Evolutionary conservation across 2,888 invertebrate genomes (phyloP).

Genomic region (Neoscelio sp.): DNA sequence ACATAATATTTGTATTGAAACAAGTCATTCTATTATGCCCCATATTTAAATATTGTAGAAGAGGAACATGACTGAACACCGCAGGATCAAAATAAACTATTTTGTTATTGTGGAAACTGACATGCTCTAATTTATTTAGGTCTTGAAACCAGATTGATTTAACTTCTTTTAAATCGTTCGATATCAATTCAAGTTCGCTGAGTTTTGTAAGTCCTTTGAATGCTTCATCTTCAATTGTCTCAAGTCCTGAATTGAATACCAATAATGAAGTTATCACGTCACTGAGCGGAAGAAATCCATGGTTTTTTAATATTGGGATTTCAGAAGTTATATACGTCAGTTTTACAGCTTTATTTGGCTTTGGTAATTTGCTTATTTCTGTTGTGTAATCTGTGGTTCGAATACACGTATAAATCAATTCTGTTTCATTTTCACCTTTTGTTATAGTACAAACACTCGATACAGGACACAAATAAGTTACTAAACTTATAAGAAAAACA

Average conservation of each 20-base stretch:
- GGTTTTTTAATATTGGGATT: slow-evolving; percentile 18
- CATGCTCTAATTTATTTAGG: not conserved
- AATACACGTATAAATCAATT: not conserved
- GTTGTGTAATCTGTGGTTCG: not conserved
- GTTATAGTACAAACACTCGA: not conserved
- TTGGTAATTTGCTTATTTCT: slow-evolving; percentile 5
- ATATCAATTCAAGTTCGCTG: not conserved
- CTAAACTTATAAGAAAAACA: too few species aligned
- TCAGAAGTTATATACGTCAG: slow-evolving; percentile 1
- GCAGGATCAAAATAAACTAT: slow-evolving; percentile 5
- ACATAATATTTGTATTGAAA: not conserved
- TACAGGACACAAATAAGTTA: too few species aligned
- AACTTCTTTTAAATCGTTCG: slow-evolving; percentile 25
- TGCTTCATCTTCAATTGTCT: slow-evolving; percentile 44
- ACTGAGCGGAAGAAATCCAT: too few species aligned
- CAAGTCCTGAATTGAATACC: not conserved
- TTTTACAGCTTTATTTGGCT: not conserved
- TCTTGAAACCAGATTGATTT: slow-evolving; percentile 37
- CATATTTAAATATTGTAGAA: slow-evolving; percentile 3
- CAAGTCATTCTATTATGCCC: slow-evolving; percentile 14
- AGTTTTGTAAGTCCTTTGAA: slow-evolving; percentile 30
- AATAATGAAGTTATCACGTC: not conserved
- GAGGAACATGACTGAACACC: slow-evolving; percentile 1
- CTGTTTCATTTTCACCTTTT: not conserved
- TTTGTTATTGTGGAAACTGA: not conserved